phyloP scores from a whole-genome alignment of 2,888 invertebrate species.

The Amiota mariae region DNA sequence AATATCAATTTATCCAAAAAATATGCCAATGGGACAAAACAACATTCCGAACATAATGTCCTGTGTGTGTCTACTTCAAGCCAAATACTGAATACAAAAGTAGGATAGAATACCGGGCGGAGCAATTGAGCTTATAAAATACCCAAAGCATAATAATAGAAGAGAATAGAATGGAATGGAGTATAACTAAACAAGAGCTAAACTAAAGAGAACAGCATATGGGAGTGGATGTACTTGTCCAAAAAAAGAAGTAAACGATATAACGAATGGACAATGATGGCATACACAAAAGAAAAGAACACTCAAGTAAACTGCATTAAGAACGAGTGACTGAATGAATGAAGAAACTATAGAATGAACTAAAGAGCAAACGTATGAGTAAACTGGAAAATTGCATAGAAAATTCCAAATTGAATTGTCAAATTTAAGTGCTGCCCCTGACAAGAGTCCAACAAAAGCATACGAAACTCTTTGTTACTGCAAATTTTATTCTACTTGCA shows the following conservation, averaged over 20 bases:
- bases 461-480: no score
- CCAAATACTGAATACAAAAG: no score
- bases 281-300: background rate
- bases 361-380: background rate
- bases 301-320: constrained; percentile 12
- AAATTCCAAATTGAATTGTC: constrained; percentile 18
- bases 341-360: background rate
- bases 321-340: background rate
- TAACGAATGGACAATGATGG: background rate
- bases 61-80: no score
- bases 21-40: no score
- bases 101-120: no score
- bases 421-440: background rate
- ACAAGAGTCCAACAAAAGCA: no score
- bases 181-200: background rate
- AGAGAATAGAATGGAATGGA: no score
- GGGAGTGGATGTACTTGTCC: background rate
- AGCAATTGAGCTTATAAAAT: no score
- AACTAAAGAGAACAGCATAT: background rate
- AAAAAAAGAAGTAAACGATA: background rate
- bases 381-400: background rate
- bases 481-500: no score
- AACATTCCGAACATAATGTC: no score
- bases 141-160: no score
- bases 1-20: no score